A percentile compares a stretch with the other conserved stretches of the same genome.
Evolutionary conservation across 1,140 invertebrate species (phyloP).

Genomic region (Hylaeus anthracinus): DNA sequence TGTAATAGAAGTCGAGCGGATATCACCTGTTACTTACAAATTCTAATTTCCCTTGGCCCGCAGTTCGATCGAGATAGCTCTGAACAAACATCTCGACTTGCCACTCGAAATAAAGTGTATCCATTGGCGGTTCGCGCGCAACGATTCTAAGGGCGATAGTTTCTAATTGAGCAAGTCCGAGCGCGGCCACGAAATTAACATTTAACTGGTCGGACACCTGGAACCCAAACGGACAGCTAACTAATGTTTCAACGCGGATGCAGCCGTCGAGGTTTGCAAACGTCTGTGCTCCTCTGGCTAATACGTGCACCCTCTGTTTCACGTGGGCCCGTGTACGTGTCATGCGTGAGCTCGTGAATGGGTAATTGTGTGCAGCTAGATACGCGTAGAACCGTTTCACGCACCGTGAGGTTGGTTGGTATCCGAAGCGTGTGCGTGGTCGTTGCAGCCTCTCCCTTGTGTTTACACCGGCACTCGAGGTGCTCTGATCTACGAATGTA

Average conservation of each 20-base stretch:
- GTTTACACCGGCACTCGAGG: conserved; percentile 17
- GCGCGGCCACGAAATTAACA: conserved; percentile 70
- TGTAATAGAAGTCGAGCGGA: too few relatives aligned
- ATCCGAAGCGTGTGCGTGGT: conserved; percentile 6
- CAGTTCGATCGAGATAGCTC: not conserved
- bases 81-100: not conserved
- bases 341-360: too few relatives aligned
- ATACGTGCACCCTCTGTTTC: not conserved
- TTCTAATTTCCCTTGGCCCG: too few relatives aligned
- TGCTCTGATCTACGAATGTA: not conserved
- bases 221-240: conserved; percentile 59
- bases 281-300: not conserved
- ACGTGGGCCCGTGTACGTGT: not conserved
- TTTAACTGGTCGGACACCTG: conserved; percentile 68
- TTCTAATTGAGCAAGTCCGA: conserved; percentile 73
- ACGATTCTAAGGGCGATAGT: conserved; percentile 53
- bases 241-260: conserved; percentile 54
- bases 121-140: conserved; percentile 11
- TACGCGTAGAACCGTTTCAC: not conserved
- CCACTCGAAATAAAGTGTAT: conserved; percentile 62
- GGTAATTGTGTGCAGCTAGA: not conserved
- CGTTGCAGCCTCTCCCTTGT: not conserved
- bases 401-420: conserved; percentile 16
- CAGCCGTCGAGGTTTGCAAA: conserved; percentile 14
- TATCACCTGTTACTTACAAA: too few relatives aligned